A percentile compares a stretch with the other conserved stretches of the same genome.
These are phyloP conservation scores for Uria lomvia DNA, from an alignment of 2,113 vertebrate species.

Conservation along the genomic window DNA sequence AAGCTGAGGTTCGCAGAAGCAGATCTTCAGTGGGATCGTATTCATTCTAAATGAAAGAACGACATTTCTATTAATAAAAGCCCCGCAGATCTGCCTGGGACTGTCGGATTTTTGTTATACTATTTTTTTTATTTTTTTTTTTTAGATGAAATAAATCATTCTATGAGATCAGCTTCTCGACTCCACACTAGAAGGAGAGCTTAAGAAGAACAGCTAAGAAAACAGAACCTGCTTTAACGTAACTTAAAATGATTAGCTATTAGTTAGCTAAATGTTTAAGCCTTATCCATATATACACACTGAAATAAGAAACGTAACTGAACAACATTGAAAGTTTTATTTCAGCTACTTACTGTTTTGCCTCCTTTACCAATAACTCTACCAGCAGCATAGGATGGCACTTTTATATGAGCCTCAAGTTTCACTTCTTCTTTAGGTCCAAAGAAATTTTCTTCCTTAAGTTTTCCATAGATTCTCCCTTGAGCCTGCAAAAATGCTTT, in stretches of 20 bases:
- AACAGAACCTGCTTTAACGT: not conserved
- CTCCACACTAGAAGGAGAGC: not conserved
- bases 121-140: not conserved
- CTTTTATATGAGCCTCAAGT: constrained; percentile 97
- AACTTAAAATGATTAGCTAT: not conserved
- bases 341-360: constrained; percentile 88
- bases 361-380: constrained; percentile 98
- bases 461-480: constrained; percentile 92
- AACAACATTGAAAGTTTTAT: not conserved
- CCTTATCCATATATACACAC: not conserved
- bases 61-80: not conserved
- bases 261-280: not conserved
- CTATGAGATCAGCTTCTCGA: not conserved
- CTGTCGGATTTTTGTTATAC: accelerated
- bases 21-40: not conserved
- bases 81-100: not conserved
- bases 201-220: not conserved
- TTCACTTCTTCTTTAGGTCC: constrained; percentile 98
- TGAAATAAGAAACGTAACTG: not conserved
- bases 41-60: not conserved
- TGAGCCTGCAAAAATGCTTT: constrained; percentile 79
- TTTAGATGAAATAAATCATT: not conserved
- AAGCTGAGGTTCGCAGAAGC: not conserved
- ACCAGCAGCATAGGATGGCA: constrained; percentile 95
- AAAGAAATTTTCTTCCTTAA: constrained; percentile 99